phyloP scores from a whole-genome alignment of 2,797 vertebrate species.

The Sardinella longiceps region DNA sequence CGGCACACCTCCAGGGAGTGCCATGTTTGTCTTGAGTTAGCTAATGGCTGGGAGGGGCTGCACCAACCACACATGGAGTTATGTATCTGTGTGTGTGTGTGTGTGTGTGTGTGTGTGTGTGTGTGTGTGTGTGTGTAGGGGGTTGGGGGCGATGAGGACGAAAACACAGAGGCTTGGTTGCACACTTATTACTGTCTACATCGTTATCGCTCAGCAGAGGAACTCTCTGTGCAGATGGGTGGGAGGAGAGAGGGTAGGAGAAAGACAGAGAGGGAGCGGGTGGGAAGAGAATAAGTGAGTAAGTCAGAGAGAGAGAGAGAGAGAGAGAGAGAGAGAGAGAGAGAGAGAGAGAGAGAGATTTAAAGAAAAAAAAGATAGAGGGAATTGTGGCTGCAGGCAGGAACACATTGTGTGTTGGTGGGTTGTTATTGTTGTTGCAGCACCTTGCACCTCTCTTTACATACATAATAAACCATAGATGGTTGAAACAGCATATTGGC shows the following conservation, averaged over 20 bases:
- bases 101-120: neutral
- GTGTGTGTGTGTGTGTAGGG: neutral
- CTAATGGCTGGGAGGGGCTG: conserved; percentile 14
- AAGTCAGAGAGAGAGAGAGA: neutral
- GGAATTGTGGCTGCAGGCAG: neutral
- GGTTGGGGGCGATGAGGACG: neutral
- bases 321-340: neutral
- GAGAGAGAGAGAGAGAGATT: neutral
- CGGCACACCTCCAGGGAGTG: conserved; percentile 14
- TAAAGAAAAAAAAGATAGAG: neutral
- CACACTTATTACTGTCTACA: conserved; percentile 13
- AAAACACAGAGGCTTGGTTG: neutral
- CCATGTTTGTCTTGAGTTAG: neutral
- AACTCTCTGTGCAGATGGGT: conserved; percentile 4
- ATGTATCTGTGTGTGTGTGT: neutral
- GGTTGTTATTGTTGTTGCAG: neutral
- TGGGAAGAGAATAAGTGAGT: neutral
- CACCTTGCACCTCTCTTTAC: neutral
- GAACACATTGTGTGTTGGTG: neutral
- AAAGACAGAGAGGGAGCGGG: neutral
- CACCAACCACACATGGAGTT: neutral
- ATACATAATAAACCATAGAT: conserved; percentile 9
- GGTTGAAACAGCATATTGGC: neutral
- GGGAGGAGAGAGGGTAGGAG: neutral
- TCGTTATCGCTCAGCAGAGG: neutral